These are phyloP conservation scores for Criorhina ranunculi DNA, from an alignment of 2,888 invertebrate genomes.

Conservation along the genomic window DNA sequence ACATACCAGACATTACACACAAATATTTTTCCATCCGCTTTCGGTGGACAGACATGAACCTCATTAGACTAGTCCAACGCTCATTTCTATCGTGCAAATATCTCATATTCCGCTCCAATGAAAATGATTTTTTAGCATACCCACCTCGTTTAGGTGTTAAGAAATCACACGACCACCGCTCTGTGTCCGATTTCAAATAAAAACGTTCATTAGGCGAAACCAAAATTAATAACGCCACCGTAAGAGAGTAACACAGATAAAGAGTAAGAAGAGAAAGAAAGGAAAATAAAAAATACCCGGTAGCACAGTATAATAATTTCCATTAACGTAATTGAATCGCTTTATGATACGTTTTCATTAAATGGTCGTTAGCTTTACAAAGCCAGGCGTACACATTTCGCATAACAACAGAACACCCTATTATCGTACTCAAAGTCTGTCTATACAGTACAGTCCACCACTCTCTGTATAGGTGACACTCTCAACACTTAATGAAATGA, in stretches of 20 bases:
- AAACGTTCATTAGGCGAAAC: slow-evolving; percentile 1
- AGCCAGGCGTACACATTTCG: slow-evolving; percentile 42
- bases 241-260: too few relatives aligned
- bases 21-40: not conserved
- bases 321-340: slow-evolving; percentile 64
- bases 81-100: slow-evolving; percentile 24
- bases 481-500: slow-evolving; percentile 41
- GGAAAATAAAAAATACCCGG: slow-evolving; percentile 25
- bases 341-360: slow-evolving; percentile 64
- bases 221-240: too few relatives aligned
- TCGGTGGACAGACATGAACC: not conserved
- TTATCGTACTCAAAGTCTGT: not conserved
- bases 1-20: not conserved
- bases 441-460: not conserved
- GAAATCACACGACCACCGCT: slow-evolving; percentile 10
- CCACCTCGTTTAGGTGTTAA: slow-evolving; percentile 9
- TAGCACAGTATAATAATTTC: slow-evolving; percentile 53
- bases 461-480: too few relatives aligned
- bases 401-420: slow-evolving; percentile 33
- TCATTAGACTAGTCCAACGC: slow-evolving; percentile 10
- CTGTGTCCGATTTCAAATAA: slow-evolving; percentile 5
- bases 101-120: slow-evolving; percentile 44
- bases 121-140: slow-evolving; percentile 31
- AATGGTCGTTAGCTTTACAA: slow-evolving; percentile 61
- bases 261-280: too few relatives aligned